Base-by-base conservation (phyloP, 53 echinoderm and acorn worm species). In the Paracentrotus lividus region DNA sequence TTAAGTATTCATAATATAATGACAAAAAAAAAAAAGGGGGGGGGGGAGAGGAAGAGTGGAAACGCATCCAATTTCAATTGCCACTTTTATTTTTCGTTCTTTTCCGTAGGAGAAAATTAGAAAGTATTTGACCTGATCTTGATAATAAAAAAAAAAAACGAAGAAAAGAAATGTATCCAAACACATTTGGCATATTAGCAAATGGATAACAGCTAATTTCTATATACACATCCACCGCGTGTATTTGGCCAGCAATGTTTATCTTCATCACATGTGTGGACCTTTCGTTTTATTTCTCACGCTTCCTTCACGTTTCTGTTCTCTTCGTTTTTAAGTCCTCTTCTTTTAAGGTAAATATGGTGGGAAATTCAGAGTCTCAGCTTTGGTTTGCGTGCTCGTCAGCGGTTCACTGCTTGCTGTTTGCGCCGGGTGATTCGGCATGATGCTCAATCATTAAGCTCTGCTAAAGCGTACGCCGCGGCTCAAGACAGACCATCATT, bases 161-260 rank as follows among this genome's bases (percentile, higher is more conserved):
- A 42, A 42, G 40, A 40, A 14, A 4, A 13, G 72, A 72, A 72
- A 81, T 81, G 47, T 44, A 81, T 81, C 81, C 47, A 26, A 44
- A 13, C 81, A n/a, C 47, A 81, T 20, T n/a, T 26, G 8, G n/a
- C 21, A 8, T 47, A 81, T 45, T 9, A 12, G 45, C 26, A 45
- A 15, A 78, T 13, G 45, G 45, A 78, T 78, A 86, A 86, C 56
- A 55, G 86, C 86, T 56, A 86, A 53, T 86, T 86, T 86, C 86
- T 55, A 86, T 86, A 86, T 56, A 56, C 86, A 34, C 33, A 86
- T 53, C 53, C 86, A 55, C 1, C 33, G 56, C 33, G 56, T 3
- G 86, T 86, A 56, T 86, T n/a, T 86, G 86, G 56, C 86, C 20
- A 86, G 86, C 34, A 23, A 53, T 86, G 86, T 55, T 86, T 86